Evolutionary conservation across 2,888 invertebrate species (phyloP), one percentile per base, ranked within the genome.

Genomic region (Muscina levida): DNA sequence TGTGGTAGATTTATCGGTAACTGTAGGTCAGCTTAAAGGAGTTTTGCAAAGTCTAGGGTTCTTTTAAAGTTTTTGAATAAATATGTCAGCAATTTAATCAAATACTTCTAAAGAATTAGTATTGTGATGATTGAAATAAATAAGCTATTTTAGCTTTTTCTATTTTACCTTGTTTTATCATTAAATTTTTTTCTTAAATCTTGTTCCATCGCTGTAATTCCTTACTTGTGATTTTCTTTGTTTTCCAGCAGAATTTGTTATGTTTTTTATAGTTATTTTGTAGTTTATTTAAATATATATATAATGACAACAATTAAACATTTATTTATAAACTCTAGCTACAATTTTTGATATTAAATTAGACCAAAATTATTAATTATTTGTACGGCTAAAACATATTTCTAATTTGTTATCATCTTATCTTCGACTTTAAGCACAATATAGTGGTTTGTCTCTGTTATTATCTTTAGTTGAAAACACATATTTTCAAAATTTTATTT

Each of bases 231-330:
- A 8, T 17, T 66, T 1, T 15, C 39, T 70, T 24, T 42, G 66
- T 62, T n/a, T 72, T 48, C 51, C 15, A 48, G 44, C 51, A 57
- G 22, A 26, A 17, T 10, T 15, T 65, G 24, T 48, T 66, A 44
- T n/a, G n/a, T n/a, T n/a, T n/a, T n/a, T n/a, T n/a, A n/a, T 42
- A 6, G 37, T 67, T 57, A 59, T 65, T 3, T 8, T 31, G 3
- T 8, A 31, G 71, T 53, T 39, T 66, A 73, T 80, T 71, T 51
- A 11, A 17, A 19, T 65, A 71, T 66, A 46, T 71, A 71, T 37
- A 72, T 72, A 68, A 66, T 72, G 71, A 79, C 70, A 82, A 82
- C 79, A 70, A 56, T 77, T 71, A 81, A 81, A 81, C 80, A 81
- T 81, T 81, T 81, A 81, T 71, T 79, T 39, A 75, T 77, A 56